phyloP scores from a whole-genome alignment of 2,888 invertebrate genomes.

The Campaea margaritaria region DNA sequence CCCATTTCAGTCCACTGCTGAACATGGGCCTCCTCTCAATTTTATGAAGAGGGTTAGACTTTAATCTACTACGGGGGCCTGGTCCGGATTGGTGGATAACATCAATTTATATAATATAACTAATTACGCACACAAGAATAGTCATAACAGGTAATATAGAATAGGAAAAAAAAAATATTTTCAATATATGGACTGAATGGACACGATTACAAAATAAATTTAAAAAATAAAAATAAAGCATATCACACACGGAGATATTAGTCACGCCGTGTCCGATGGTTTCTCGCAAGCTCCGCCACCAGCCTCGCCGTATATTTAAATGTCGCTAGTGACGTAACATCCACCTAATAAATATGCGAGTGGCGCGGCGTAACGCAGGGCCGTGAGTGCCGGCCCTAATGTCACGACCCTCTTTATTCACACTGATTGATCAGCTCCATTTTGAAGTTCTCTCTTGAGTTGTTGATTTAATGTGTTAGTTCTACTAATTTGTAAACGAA shows the following conservation, averaged over 20 bases:
- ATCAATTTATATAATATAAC: no score
- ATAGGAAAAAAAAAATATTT: no score
- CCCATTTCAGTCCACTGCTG: no score
- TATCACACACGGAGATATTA: slow-evolving; percentile 29
- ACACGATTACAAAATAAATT: not conserved
- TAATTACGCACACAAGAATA: no score
- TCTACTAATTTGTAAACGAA: not conserved
- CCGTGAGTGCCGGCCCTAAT: slow-evolving; percentile 26
- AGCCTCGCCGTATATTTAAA: slow-evolving; percentile 43
- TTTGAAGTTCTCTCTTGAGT: slow-evolving; percentile 7
- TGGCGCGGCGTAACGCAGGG: slow-evolving; percentile 22
- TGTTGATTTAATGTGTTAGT: not conserved
- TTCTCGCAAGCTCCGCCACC: slow-evolving; percentile 16
- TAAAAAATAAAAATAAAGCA: slow-evolving; percentile 30
- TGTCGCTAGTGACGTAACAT: slow-evolving; percentile 44
- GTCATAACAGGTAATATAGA: no score
- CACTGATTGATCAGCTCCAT: slow-evolving; percentile 21
- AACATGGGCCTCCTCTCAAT: no score
- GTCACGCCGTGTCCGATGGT: slow-evolving; percentile 33
- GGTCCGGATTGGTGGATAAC: no score
- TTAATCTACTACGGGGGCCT: no score
- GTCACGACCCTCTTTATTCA: slow-evolving; percentile 26
- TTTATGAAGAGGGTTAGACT: no score
- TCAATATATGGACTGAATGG: not conserved
- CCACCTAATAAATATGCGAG: slow-evolving; percentile 34